A percentile compares a stretch with the other conserved stretches of the same genome.
Conservation (phyloP, 2,797 vertebrate genomes). For the Galagoides demidoff region DNA sequence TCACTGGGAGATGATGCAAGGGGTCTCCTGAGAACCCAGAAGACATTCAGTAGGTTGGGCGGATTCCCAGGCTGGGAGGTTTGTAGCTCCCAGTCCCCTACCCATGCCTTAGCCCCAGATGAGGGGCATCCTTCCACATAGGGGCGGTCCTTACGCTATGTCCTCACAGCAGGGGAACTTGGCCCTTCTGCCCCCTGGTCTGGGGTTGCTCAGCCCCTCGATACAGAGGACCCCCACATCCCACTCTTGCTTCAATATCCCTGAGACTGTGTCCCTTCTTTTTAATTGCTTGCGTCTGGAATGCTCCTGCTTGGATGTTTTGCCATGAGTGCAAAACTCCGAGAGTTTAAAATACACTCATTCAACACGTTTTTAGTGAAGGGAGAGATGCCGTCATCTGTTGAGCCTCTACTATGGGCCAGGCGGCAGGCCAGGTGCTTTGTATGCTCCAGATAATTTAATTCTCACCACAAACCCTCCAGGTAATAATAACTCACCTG, state of each 20-base stretch:
- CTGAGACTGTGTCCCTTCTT: neutral
- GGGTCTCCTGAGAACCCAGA: neutral
- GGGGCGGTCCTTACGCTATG: neutral
- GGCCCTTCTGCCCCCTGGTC: neutral
- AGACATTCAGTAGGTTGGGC: neutral
- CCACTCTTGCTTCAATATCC: neutral
- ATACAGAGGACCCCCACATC: neutral
- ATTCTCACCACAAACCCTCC: neutral
- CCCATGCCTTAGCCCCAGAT: too few species aligned
- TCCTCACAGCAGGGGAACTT: neutral
- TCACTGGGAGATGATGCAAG: neutral
- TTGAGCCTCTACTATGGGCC: neutral
- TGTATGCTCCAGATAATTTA: neutral
- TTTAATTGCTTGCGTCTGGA: neutral
- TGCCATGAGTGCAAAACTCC: conserved; percentile 30
- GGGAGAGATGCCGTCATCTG: neutral
- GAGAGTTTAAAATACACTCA: neutral
- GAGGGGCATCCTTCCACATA: neutral
- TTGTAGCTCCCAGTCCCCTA: neutral
- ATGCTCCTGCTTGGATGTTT: conserved; percentile 56
- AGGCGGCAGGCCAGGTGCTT: neutral
- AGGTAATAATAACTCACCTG: neutral
- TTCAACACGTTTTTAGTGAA: conserved; percentile 10
- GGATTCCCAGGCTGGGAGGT: neutral
- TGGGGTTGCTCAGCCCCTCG: neutral